Evolutionary conservation across 1,140 invertebrate species (phyloP).

Genomic region (Onthophagus taurus): DNA sequence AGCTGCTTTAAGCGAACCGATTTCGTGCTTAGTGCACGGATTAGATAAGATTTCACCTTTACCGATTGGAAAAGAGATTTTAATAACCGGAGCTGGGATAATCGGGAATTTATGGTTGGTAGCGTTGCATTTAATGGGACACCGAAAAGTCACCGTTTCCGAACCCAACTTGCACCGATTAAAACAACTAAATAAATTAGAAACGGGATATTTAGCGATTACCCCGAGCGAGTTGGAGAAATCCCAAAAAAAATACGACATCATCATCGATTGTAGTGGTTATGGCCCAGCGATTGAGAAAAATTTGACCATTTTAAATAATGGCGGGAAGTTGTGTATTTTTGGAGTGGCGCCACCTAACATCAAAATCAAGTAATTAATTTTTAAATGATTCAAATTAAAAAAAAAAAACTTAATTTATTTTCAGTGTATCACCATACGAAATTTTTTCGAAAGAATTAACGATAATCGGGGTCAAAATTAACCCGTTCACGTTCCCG

Average conservation of each 20-base stretch:
- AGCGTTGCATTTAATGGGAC: conserved; percentile 52
- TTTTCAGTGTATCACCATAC: conserved; percentile 47
- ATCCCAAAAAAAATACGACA: conserved; percentile 40
- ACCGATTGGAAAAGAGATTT: conserved; percentile 25
- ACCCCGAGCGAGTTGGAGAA: conserved; percentile 46
- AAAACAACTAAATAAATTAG: conserved; percentile 46
- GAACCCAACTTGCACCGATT: conserved; percentile 48
- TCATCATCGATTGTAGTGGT: conserved; percentile 60
- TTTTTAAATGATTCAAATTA: background rate
- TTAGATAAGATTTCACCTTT: conserved; percentile 27
- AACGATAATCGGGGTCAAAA: conserved; percentile 51
- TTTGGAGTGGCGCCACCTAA: conserved; percentile 47
- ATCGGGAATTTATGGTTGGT: conserved; percentile 57
- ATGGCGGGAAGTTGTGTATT: conserved; percentile 45
- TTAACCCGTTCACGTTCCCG: conserved; percentile 56
- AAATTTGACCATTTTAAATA: conserved; percentile 38
- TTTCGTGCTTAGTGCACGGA: conserved; percentile 36
- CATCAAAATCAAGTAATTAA: conserved; percentile 35
- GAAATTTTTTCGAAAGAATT: conserved; percentile 54
- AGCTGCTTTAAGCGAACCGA: conserved; percentile 30
- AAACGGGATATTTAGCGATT: conserved; percentile 44
- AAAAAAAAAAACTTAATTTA: background rate
- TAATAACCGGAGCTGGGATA: conserved; percentile 55
- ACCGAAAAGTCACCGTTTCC: conserved; percentile 51
- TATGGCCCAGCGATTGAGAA: conserved; percentile 46